Evolutionary conservation across 2,113 vertebrate species (phyloP).

Genomic region (Isurus oxyrinchus): DNA sequence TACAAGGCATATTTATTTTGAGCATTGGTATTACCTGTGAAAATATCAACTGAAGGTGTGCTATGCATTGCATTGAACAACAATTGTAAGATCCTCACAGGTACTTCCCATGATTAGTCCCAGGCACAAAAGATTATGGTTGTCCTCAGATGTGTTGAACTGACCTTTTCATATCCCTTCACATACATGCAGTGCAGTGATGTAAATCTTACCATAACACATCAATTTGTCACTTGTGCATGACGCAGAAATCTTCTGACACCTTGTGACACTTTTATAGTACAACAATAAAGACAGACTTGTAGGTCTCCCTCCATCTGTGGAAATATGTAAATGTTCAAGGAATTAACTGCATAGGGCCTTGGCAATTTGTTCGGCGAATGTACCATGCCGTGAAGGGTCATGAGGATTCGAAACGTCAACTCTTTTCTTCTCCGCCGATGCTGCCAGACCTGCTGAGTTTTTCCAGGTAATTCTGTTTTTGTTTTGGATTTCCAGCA

Average conservation of each 20-base stretch:
- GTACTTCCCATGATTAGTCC: background rate
- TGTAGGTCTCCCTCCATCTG: background rate
- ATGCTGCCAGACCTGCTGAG: too few species aligned
- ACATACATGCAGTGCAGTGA: background rate
- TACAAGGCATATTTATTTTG: background rate
- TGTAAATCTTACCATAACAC: background rate
- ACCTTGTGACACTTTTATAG: background rate
- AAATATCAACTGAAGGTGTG: background rate
- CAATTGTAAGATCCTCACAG: background rate
- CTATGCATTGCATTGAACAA: background rate
- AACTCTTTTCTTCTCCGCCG: too few species aligned
- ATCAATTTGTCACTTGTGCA: background rate
- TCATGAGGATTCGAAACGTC: too few species aligned
- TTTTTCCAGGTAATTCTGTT: too few species aligned
- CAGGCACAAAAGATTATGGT: background rate
- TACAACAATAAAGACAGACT: background rate
- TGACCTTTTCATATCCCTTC: background rate
- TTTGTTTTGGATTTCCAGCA: too few species aligned
- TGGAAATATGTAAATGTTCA: background rate
- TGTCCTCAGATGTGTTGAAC: background rate
- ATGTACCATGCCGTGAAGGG: too few species aligned
- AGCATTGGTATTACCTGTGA: background rate
- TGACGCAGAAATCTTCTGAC: background rate
- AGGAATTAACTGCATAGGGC: background rate
- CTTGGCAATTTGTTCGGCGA: background rate